Evolutionary conservation across 2,797 vertebrate genomes (phyloP).

Genomic region (Enteromius paludinosus): DNA sequence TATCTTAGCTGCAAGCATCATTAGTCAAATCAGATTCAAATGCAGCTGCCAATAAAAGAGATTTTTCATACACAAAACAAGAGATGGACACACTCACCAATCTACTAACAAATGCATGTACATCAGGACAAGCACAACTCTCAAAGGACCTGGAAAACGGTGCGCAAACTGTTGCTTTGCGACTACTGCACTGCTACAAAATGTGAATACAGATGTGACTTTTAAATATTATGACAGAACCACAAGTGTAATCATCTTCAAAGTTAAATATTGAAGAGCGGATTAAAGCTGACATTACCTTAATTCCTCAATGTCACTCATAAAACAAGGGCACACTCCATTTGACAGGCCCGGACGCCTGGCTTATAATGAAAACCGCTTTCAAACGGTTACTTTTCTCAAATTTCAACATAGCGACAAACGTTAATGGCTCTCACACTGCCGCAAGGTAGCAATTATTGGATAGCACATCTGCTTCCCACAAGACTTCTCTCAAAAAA

Average conservation of each 20-base stretch:
- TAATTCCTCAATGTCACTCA: constrained; percentile 44
- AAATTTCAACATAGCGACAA: constrained; percentile 8
- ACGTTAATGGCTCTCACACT: constrained; percentile 1
- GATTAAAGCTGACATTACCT: constrained; percentile 50
- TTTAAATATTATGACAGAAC: constrained; percentile 43
- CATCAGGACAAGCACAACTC: not conserved
- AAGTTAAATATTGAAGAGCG: constrained; percentile 47
- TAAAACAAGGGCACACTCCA: constrained; percentile 40
- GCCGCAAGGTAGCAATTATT: constrained; percentile 11
- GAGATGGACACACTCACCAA: not conserved
- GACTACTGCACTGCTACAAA: constrained; percentile 12
- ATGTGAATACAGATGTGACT: constrained; percentile 45
- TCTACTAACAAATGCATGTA: constrained; percentile 12
- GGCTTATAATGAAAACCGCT: constrained; percentile 4
- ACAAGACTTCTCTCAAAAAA: not conserved
- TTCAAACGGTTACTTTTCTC: constrained; percentile 15
- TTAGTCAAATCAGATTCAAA: constrained; percentile 43
- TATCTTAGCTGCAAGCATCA: constrained; percentile 50
- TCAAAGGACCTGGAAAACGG: constrained; percentile 20
- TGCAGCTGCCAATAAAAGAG: constrained; percentile 15
- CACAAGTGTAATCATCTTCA: constrained; percentile 38
- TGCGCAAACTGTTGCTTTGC: constrained; percentile 20
- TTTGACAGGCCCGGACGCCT: constrained; percentile 11
- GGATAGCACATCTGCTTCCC: constrained; percentile 27
- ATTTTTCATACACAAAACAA: not conserved